Percentiles rank a stretch among this genome's conserved stretches.
Evolutionary conservation across 64 coral and sea anemone genomes (phyloP).

Genomic region (Montipora capricornis): DNA sequence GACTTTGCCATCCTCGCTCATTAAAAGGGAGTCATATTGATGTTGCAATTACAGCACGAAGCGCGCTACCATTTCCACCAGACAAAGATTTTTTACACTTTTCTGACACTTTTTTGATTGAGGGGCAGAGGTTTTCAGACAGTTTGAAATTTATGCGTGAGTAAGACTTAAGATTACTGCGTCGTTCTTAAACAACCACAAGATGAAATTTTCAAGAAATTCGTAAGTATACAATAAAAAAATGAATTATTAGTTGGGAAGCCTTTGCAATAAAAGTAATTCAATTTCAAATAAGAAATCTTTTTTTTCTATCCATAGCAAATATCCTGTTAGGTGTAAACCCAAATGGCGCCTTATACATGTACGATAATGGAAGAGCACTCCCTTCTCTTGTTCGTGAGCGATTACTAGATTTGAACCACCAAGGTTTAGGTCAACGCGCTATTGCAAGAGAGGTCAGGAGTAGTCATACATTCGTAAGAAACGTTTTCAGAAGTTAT

Average conservation of each 20-base stretch:
- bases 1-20: too few species aligned
- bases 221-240: neutral
- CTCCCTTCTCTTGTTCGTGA: constrained; percentile 51
- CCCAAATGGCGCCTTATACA: constrained; percentile 7
- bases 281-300: constrained; percentile 3
- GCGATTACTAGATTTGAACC: constrained; percentile 39
- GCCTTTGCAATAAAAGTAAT: neutral
- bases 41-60: neutral
- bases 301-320: constrained; percentile 14
- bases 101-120: neutral
- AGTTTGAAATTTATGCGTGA: constrained; percentile 1
- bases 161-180: neutral
- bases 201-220: neutral
- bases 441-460: constrained; percentile 41
- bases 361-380: constrained; percentile 51
- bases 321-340: neutral
- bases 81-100: constrained; percentile 17
- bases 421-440: constrained; percentile 48
- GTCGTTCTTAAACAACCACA: neutral
- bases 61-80: neutral
- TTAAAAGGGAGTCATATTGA: too few species aligned
- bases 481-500: constrained; percentile 40
- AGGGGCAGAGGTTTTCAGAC: neutral
- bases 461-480: constrained; percentile 31
- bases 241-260: neutral